Evolutionary conservation across 2,888 invertebrate species (phyloP).

Genomic region (Agrilus biguttatus): DNA sequence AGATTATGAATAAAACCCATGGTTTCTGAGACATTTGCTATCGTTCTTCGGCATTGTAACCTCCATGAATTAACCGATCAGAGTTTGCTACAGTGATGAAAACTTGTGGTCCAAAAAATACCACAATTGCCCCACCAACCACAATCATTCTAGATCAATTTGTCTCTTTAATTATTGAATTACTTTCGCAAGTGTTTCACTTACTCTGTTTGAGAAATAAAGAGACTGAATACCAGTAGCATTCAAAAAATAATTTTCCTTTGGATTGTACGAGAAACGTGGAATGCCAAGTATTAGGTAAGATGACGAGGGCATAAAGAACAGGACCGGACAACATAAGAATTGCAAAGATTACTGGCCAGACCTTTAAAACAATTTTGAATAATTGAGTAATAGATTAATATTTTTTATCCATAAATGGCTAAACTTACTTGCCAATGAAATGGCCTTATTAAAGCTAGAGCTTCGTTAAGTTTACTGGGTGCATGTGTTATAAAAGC

Average conservation of each 20-base stretch:
- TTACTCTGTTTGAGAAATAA: constrained; percentile 58
- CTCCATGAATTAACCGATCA: too few relatives aligned
- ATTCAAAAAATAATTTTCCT: constrained; percentile 37
- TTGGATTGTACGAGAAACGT: constrained; percentile 24
- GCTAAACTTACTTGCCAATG: constrained; percentile 43
- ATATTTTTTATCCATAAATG: background rate
- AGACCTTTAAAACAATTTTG: constrained; percentile 35
- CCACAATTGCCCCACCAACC: too few relatives aligned
- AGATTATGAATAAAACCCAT: too few relatives aligned
- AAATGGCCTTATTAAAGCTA: constrained; percentile 60
- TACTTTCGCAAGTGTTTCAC: constrained; percentile 12
- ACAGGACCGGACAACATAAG: constrained; percentile 53
- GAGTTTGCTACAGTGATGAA: too few relatives aligned
- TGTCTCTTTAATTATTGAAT: background rate
- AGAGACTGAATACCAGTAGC: constrained; percentile 60
- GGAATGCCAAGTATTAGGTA: constrained; percentile 43
- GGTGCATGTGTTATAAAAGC: constrained; percentile 66
- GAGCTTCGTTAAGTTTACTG: constrained; percentile 54
- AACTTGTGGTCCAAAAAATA: too few relatives aligned
- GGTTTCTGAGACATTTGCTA: too few relatives aligned
- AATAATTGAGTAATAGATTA: constrained; percentile 1
- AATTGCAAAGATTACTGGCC: constrained; percentile 55
- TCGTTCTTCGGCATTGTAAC: too few relatives aligned
- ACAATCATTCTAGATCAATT: too few relatives aligned
- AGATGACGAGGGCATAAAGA: constrained; percentile 50